Percentiles rank a stretch among this genome's conserved stretches.
Conservation (phyloP, 2,888 invertebrate species). For the Phengaris alcon region DNA sequence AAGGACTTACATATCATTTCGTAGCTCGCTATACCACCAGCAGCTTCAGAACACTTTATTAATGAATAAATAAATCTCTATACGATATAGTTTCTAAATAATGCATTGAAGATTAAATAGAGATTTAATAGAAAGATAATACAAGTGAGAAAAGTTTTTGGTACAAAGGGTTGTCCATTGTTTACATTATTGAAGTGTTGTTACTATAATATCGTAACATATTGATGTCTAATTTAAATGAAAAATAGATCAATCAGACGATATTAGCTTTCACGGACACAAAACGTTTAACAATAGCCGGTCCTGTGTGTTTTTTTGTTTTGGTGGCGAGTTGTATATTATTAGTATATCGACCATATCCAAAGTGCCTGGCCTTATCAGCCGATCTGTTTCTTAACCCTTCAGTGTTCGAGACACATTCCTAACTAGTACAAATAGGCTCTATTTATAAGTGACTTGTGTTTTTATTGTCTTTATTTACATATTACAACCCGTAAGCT, state of each 20-base stretch:
- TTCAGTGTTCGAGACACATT: conserved; percentile 67
- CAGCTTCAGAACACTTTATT: not conserved
- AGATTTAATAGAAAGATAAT: conserved; percentile 6
- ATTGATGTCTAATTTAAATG: conserved; percentile 70
- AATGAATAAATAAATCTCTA: conserved; percentile 4
- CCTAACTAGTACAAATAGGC: conserved; percentile 48
- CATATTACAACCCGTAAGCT: conserved; percentile 13
- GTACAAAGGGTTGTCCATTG: conserved; percentile 43
- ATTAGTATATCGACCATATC: conserved; percentile 59
- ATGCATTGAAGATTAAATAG: conserved; percentile 24
- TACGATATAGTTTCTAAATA: conserved; percentile 15
- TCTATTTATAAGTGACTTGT: conserved; percentile 20
- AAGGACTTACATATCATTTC: no score
- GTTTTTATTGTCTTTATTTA: conserved; percentile 24
- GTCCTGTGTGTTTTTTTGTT: conserved; percentile 62
- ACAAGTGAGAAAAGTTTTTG: conserved; percentile 17
- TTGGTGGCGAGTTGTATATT: conserved; percentile 58
- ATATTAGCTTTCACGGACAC: conserved; percentile 66
- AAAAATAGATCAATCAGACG: conserved; percentile 72
- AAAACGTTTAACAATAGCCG: conserved; percentile 71
- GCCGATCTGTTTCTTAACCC: conserved; percentile 70
- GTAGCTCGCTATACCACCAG: no score
- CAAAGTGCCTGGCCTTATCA: conserved; percentile 65
- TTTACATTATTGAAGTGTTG: conserved; percentile 60
- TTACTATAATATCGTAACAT: conserved; percentile 65